Percentiles rank a stretch among this genome's conserved stretches.
phyloP scores from a whole-genome alignment of 2,797 vertebrate genomes.

The Leptodactylus fallax region DNA sequence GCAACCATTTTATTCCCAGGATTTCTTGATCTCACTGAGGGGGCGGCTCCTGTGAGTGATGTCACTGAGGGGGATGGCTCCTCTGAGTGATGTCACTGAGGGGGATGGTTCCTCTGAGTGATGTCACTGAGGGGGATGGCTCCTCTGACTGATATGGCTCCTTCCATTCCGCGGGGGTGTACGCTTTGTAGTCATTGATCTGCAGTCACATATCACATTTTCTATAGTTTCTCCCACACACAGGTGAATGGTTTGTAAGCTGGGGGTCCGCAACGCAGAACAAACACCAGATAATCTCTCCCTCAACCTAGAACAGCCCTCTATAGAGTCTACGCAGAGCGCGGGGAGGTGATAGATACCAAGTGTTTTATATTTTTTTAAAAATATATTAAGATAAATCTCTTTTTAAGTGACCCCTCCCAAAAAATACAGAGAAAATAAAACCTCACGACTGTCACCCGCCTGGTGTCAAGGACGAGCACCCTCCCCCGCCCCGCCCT shows the following conservation, averaged over 20 bases:
- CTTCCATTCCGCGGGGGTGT: neutral
- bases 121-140: neutral
- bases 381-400: slow-evolving; percentile 63
- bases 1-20: no score
- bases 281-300: neutral
- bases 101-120: neutral
- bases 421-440: neutral
- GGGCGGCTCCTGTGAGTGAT: neutral
- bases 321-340: slow-evolving; percentile 68
- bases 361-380: slow-evolving; percentile 73
- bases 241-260: neutral
- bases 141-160: neutral
- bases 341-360: slow-evolving; percentile 81
- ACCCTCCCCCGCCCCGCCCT: slow-evolving; percentile 69
- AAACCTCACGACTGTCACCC: slow-evolving; percentile 64
- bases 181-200: neutral
- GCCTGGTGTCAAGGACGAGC: slow-evolving; percentile 68
- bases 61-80: neutral
- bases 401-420: slow-evolving; percentile 60
- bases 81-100: neutral
- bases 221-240: neutral
- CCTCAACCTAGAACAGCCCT: neutral
- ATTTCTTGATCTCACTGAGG: neutral
- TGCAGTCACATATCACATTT: slow-evolving; percentile 22
- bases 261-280: neutral